Base-by-base conservation (phyloP, 2,113 vertebrate genomes). In the Triplophysa dalaica region DNA sequence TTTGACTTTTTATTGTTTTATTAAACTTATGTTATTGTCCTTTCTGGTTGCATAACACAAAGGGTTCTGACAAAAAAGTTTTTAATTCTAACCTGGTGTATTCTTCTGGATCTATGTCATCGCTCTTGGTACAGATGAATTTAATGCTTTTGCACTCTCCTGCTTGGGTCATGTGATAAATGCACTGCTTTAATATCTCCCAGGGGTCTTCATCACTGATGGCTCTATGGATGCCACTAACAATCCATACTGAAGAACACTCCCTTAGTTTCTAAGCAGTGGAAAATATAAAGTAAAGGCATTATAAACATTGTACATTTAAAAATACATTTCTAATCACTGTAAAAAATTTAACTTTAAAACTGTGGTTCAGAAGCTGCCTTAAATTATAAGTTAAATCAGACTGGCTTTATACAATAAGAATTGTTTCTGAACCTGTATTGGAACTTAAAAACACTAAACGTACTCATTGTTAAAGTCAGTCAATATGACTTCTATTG, bases 81-180 rank as follows among this genome's bases (percentile, higher is more conserved):
- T n/a, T 7, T n/a, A 14, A 14, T 16, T 50, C 48, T 77, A 6
- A 61, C 76, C 52, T 60, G 45, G 26, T 60, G n/a, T 80, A 29
- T 52, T 38, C 38, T 21, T 41, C 48, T 21, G 8, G 8, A n/a
- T 76, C 12, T 14, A 81, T 81, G 0, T 76, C 56, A 54, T 81
- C 80, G 12, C 52, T 76, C 41, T 76, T 76, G 54, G 72, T 81
- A 33, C 80, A 81, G 65, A 81, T 81, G 56, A 76, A 81, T 10
- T 65, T 50, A 5, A 81, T 76, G 19, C 14, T 22, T 2, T 48
- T 62, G 56, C 80, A 81, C 13, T 81, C 56, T 76, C 80, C 80
- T 11, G 64, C 56, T 29, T 29, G 52, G 29, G 41, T 68, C 38
- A 81, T 41, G 65, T 81, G 64, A 52, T 60, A n/a, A 21, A 70